Evolutionary conservation across 2,113 vertebrate species (phyloP).

Genomic region (Hemibagrus wyckioides): DNA sequence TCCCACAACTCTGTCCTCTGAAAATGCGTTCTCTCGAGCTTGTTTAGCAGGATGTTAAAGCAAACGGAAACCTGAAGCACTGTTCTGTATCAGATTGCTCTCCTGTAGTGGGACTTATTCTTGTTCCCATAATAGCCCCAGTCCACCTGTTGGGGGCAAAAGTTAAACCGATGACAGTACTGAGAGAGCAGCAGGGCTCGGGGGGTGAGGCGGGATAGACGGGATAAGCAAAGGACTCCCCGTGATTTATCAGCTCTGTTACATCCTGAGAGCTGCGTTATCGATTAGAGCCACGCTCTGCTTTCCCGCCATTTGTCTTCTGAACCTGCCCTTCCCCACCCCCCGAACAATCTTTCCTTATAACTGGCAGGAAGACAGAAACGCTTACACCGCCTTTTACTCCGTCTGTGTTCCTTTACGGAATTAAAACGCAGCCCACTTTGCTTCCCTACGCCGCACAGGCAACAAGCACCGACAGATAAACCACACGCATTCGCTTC

Average conservation of each 20-base stretch:
- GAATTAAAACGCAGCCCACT: constrained; percentile 65
- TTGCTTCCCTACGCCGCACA: constrained; percentile 57
- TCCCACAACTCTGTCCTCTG: neutral
- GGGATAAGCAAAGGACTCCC: constrained; percentile 34
- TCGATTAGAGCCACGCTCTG: constrained; percentile 65
- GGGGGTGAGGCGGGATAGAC: constrained; percentile 7
- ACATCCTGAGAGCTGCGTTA: constrained; percentile 69
- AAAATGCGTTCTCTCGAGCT: neutral
- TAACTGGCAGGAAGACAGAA: constrained; percentile 62
- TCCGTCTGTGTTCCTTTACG: constrained; percentile 39
- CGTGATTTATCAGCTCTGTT: constrained; percentile 67
- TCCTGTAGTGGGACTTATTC: neutral
- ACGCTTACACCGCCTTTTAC: constrained; percentile 68
- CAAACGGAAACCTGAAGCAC: constrained; percentile 3
- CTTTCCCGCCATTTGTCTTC: constrained; percentile 70
- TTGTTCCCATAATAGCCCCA: neutral
- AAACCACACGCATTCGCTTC: neutral
- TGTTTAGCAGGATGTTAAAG: constrained; percentile 10
- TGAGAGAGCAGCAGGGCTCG: neutral
- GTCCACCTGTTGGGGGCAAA: constrained; percentile 27
- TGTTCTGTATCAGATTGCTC: constrained; percentile 15
- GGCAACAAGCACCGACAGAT: constrained; percentile 9
- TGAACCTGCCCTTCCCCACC: neutral
- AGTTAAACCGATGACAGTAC: constrained; percentile 7
- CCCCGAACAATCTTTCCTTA: neutral